Evolutionary conservation across 2,888 invertebrate genomes (phyloP), one percentile per base, ranked within the genome.

Genomic region (Uropetala carovei): DNA sequence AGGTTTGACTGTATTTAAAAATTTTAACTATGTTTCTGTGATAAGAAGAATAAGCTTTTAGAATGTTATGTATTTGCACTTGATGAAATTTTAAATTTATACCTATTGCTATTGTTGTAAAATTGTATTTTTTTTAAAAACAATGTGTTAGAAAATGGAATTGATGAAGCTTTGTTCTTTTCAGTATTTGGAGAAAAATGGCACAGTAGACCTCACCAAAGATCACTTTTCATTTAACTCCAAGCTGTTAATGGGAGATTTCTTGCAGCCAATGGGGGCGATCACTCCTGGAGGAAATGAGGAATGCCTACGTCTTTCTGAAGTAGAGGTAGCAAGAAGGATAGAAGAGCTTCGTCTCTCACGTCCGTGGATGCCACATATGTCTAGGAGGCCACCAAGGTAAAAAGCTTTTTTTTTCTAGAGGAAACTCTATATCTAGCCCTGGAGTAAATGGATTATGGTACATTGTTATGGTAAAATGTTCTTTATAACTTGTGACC

Each of bases 151-250:
- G 11, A 0, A 94, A 95, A 95, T 95, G 94, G 94, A 18, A 0
- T 56, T 57, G 56, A 82, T 0, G 83, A 57, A 22, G n/a, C 10
- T 64, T 5, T 27, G 22, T 60, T 30, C 27, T 89, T 95, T 95
- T 56, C 95, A 98, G 97, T 97, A 97, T 95, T 95, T 99, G 94
- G 97, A 98, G 92, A 96, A 97, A 94, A 96, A 97, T 94, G 94
- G 94, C 75, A 96, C 96, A 92, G 95, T 95, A 7, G 97, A 97
- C 94, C 95, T 99, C 92, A 97, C 97, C 4, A 96, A 97, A 43
- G 98, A 99, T 93, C 98, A 99, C 95, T 99, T 99, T 95, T 98
- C 98, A 93, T 99, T 99, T 95, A 98, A 98, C 94, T 97, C 98
- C 83, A 97, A 98, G 93, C 96, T 97, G 4, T 97, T 99, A 93